A percentile compares a stretch with the other conserved stretches of the same genome.
phyloP scores from a whole-genome alignment of 2,113 vertebrate genomes.

The Chaenogobius annularis region DNA sequence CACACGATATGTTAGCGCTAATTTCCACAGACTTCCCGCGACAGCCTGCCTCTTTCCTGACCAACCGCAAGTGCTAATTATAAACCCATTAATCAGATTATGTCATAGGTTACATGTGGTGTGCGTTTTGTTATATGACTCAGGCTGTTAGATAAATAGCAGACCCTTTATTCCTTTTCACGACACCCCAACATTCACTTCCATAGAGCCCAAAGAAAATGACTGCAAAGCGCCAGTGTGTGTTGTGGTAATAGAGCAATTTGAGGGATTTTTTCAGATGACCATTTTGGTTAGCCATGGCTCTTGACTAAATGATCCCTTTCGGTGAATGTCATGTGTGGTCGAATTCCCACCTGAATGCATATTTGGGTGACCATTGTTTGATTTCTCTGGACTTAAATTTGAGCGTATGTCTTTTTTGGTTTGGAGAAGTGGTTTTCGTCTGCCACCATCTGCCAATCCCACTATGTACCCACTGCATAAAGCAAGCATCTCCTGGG shows the following conservation, averaged over 20 bases:
- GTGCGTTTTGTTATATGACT: slow-evolving; percentile 75
- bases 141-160: slow-evolving; percentile 74
- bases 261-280: slow-evolving; percentile 62
- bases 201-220: slow-evolving; percentile 54
- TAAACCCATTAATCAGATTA: slow-evolving; percentile 79
- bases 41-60: slow-evolving; percentile 36
- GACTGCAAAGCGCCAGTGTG: slow-evolving; percentile 46
- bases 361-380: slow-evolving; percentile 42
- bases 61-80: slow-evolving; percentile 69
- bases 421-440: slow-evolving; percentile 30
- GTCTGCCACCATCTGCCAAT: slow-evolving; percentile 15
- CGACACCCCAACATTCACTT: slow-evolving; percentile 64
- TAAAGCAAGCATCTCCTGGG: slow-evolving; percentile 36
- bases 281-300: slow-evolving; percentile 48
- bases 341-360: slow-evolving; percentile 58
- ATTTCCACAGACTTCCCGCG: slow-evolving; percentile 54
- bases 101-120: slow-evolving; percentile 81
- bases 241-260: slow-evolving; percentile 69
- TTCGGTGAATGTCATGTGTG: slow-evolving; percentile 53
- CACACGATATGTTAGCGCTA: slow-evolving; percentile 29
- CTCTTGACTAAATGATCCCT: slow-evolving; percentile 59
- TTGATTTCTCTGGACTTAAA: slow-evolving; percentile 28
- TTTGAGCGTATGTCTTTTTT: slow-evolving; percentile 27
- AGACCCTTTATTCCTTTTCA: slow-evolving; percentile 69
- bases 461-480: slow-evolving; percentile 22